These are phyloP conservation scores for Hydrolagus affinis DNA, from an alignment of 2,113 vertebrate species.

Conservation along the genomic window DNA sequence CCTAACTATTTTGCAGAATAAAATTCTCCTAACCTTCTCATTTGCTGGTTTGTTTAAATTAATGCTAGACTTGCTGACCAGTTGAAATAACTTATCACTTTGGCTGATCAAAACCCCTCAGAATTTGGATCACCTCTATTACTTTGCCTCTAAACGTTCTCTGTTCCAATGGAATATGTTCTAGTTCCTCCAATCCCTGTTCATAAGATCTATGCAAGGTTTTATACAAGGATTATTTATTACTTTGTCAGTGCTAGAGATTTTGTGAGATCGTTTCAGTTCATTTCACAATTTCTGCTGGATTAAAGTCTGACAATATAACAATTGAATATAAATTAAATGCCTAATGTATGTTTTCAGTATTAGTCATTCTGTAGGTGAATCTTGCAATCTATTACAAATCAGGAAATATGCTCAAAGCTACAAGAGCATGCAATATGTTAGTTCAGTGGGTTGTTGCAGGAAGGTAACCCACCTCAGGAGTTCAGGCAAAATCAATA, in stretches of 20 bases:
- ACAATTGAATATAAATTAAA: background rate
- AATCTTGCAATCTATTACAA: background rate
- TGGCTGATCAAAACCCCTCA: background rate
- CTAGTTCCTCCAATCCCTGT: background rate
- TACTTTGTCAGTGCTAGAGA: background rate
- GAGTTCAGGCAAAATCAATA: background rate
- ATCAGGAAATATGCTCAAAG: background rate
- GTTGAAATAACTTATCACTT: background rate
- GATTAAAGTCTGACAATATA: background rate
- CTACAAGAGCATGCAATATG: background rate
- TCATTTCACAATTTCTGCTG: background rate
- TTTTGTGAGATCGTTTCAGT: background rate
- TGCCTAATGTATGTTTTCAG: background rate
- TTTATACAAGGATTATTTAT: background rate
- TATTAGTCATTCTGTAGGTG: background rate
- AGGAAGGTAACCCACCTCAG: background rate
- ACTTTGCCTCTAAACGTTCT: background rate
- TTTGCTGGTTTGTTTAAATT: background rate
- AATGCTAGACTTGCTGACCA: background rate
- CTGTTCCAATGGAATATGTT: background rate
- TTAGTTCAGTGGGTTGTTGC: background rate
- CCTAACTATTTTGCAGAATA: background rate
- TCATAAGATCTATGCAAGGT: background rate
- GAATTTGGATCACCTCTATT: background rate
- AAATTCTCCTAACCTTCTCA: background rate